Evolutionary conservation across 2,113 vertebrate species (phyloP), one percentile per base, ranked within the genome.

Genomic region (Mastomys natalensis): DNA sequence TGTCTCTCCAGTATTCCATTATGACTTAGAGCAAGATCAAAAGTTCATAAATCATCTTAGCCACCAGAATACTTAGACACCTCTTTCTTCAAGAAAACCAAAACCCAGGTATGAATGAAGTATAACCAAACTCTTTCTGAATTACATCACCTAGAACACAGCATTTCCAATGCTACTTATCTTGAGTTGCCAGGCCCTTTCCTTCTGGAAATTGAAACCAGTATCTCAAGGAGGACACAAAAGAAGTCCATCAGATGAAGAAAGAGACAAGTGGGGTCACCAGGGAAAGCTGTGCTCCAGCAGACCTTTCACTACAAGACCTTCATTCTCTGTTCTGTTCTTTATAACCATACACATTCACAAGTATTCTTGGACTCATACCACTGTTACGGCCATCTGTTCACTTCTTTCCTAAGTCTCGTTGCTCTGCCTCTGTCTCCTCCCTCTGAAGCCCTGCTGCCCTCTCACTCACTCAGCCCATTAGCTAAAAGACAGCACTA

Each of bases 41-140:
- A 34, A 40, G n/a, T 40, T 78, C 55, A 72, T 9, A 89, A 31
- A 62, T 22, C 21, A 74, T 21, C 17, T 73, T 31, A 80, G n/a
- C n/a, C 62, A 0, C 17, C 5, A 45, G 22, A 15, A 7, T 58
- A 31, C 8, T 16, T 2, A 24, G 26, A 64, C 10, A 13, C 8
- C 64, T 85, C 31, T 72, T 88, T 92, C 58, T 82, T 84, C 87
- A 82, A 91, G 24, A 80, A 58, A 72, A 82, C 1, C 26, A 92
- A 90, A 24, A 64, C 34, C 43, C n/a, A 45, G 2, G 16, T 40
- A 53, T 29, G 3, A 7, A 10, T 26, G 7, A 51, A 53, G 16
- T 12, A 22, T 11, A 58, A 45, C 82, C 72, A 77, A 10, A 24
- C 3, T 62, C 66, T 45, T 15, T 40, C 8, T 40, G 40, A 16